Evolutionary conservation across 2,888 invertebrate genomes (phyloP).

Genomic region (Sphinx pinastri): DNA sequence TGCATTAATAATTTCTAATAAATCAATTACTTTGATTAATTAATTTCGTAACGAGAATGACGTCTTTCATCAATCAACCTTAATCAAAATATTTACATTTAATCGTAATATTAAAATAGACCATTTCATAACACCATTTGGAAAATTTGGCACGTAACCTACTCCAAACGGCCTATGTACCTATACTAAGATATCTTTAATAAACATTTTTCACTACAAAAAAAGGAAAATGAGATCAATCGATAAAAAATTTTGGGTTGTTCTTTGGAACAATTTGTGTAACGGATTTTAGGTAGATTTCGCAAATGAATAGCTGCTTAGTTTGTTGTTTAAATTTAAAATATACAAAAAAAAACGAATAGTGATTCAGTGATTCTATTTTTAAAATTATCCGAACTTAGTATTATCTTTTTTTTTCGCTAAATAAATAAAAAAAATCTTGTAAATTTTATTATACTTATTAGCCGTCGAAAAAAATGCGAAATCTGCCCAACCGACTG

Average conservation of each 20-base stretch:
- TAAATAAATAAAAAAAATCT: slow-evolving; percentile 27
- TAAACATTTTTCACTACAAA: slow-evolving; percentile 75
- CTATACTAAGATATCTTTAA: slow-evolving; percentile 60
- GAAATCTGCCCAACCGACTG: slow-evolving; percentile 12
- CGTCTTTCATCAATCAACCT: slow-evolving; percentile 49
- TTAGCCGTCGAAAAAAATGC: background rate
- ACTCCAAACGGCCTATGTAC: slow-evolving; percentile 43
- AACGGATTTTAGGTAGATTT: slow-evolving; percentile 8
- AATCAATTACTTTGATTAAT: background rate
- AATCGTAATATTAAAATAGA: slow-evolving; percentile 62
- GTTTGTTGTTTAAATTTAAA: slow-evolving; percentile 41
- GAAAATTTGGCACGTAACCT: slow-evolving; percentile 74
- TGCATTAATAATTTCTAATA: background rate
- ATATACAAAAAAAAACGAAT: background rate
- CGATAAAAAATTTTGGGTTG: slow-evolving; percentile 82
- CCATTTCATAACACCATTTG: slow-evolving; percentile 63
- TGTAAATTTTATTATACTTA: background rate
- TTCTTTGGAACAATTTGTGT: slow-evolving; percentile 75
- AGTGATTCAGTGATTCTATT: background rate
- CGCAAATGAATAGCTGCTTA: slow-evolving; percentile 62
- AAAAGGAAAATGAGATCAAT: slow-evolving; percentile 82
- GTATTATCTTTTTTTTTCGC: background rate
- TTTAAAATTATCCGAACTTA: too few species aligned
- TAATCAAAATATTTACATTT: slow-evolving; percentile 63
- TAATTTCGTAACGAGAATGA: slow-evolving; percentile 45